phyloP scores from a whole-genome alignment of 2,113 vertebrate species.

The Rhinolophus sinicus region DNA sequence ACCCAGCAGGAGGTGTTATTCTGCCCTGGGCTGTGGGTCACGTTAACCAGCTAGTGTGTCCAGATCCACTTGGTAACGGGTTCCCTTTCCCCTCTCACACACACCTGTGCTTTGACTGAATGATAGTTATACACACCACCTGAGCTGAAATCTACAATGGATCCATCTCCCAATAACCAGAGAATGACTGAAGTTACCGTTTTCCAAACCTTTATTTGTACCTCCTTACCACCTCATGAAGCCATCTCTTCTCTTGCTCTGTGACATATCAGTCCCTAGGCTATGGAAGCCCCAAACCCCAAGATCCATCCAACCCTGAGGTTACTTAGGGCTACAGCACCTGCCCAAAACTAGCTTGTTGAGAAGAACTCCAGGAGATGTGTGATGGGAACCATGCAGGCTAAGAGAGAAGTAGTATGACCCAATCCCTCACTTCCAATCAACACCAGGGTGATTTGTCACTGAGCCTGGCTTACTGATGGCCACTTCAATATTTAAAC shows the following conservation, averaged over 20 bases:
- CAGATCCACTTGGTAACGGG: background rate
- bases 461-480: background rate
- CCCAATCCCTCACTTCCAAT: background rate
- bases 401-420: too few species aligned
- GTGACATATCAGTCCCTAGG: background rate
- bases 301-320: background rate
- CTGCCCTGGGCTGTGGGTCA: accelerated
- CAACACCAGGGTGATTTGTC: background rate
- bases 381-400: background rate
- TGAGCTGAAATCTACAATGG: background rate
- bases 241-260: background rate
- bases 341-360: too few species aligned
- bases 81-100: background rate
- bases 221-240: background rate
- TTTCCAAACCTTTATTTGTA: background rate
- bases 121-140: background rate
- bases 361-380: background rate
- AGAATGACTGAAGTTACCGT: background rate
- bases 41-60: background rate
- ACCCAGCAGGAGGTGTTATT: background rate
- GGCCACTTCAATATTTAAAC: background rate
- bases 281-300: background rate
- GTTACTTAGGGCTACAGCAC: background rate
- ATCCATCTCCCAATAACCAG: background rate
- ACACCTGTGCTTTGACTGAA: background rate